Conservation (phyloP, 2,113 vertebrate genomes). For the Lepus europaeus region DNA sequence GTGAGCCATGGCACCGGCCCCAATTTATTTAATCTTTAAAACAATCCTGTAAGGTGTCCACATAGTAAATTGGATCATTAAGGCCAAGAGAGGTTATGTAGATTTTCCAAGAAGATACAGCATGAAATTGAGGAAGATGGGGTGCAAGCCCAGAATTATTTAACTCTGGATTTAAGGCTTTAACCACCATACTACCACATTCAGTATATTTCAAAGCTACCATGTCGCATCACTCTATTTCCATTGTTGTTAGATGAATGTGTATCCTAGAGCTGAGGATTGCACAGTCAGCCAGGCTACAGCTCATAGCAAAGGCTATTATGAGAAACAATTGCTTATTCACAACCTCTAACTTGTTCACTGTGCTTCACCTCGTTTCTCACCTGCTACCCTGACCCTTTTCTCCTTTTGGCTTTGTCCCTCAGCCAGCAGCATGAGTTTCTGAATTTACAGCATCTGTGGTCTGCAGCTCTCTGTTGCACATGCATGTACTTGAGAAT, state of each 20-base stretch:
- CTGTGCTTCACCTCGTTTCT: background rate
- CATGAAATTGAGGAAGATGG: background rate
- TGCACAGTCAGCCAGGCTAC: accelerated
- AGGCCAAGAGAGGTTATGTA: background rate
- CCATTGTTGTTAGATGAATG: background rate
- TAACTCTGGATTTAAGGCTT: background rate
- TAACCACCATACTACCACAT: background rate
- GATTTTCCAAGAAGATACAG: background rate
- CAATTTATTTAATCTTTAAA: background rate
- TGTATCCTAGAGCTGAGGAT: background rate
- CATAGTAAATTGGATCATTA: background rate
- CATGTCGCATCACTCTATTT: background rate
- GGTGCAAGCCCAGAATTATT: background rate
- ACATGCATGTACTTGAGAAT: background rate
- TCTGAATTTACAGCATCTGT: background rate
- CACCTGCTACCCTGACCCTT: background rate
- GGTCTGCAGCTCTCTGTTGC: background rate
- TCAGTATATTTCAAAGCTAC: background rate
- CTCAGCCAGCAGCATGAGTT: background rate
- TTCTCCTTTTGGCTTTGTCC: background rate
- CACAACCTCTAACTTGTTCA: background rate
- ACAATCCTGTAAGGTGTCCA: background rate
- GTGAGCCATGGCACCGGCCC: too few species aligned
- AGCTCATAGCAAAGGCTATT: background rate
- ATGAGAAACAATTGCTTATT: background rate